A percentile compares a stretch with the other conserved stretches of the same genome.
phyloP scores from a whole-genome alignment of 1,140 invertebrate genomes.

The Thalassaphorura encarpata region DNA sequence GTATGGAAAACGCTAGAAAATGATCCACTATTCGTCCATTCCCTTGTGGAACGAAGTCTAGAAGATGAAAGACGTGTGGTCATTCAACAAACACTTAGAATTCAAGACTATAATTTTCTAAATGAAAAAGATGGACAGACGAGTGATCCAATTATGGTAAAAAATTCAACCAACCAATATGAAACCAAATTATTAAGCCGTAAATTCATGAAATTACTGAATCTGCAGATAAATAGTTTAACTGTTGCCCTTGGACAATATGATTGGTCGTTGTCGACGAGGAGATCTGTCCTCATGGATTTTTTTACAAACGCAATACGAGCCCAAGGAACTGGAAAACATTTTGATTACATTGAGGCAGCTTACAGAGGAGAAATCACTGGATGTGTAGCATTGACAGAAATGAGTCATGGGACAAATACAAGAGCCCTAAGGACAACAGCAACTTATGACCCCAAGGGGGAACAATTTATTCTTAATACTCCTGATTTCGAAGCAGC shows the following conservation, averaged over 20 bases:
- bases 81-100: constrained; percentile 39
- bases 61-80: constrained; percentile 50
- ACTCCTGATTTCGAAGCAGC: constrained; percentile 49
- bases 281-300: constrained; percentile 37
- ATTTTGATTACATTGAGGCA: constrained; percentile 39
- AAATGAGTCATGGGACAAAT: constrained; percentile 51
- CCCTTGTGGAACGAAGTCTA: constrained; percentile 44
- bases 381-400: constrained; percentile 51
- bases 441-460: constrained; percentile 46
- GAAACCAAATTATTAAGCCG: neutral
- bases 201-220: neutral
- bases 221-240: neutral
- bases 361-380: constrained; percentile 37
- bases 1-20: constrained; percentile 44
- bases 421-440: constrained; percentile 48
- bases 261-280: constrained; percentile 45
- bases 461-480: constrained; percentile 47
- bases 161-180: constrained; percentile 1
- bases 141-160: constrained; percentile 38
- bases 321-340: constrained; percentile 41
- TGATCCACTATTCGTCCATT: constrained; percentile 45
- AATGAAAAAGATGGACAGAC: constrained; percentile 40
- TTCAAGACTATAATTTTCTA: constrained; percentile 44
- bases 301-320: constrained; percentile 33
- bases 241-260: constrained; percentile 41